Conservation (phyloP, 2,797 vertebrate genomes). For the Bradypodion ventrale region DNA sequence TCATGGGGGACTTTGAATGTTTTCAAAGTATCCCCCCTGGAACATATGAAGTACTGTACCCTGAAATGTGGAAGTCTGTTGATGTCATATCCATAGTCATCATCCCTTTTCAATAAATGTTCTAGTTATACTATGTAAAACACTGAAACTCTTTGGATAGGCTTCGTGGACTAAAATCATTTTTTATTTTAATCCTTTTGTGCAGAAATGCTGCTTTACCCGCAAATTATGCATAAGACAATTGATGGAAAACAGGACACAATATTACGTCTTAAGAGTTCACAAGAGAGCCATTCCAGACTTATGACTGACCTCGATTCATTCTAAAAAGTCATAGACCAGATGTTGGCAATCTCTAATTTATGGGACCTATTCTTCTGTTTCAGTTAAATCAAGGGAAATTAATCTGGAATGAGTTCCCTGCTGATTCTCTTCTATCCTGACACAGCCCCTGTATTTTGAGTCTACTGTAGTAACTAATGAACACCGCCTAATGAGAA, state of each 20-base stretch:
- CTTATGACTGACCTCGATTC: conserved; percentile 17
- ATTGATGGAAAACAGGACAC: conserved; percentile 21
- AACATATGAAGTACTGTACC: no score
- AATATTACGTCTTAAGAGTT: conserved; percentile 20
- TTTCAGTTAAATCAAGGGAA: conserved; percentile 31
- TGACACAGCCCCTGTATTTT: conserved; percentile 10
- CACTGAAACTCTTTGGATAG: neutral
- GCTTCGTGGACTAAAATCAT: neutral
- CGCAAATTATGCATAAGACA: conserved; percentile 22
- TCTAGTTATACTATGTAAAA: neutral
- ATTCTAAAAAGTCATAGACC: conserved; percentile 30
- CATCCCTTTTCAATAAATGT: neutral
- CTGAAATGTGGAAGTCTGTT: no score
- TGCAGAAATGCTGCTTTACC: neutral
- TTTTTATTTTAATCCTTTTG: conserved; percentile 2
- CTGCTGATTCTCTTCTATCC: conserved; percentile 1
- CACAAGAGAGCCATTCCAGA: conserved; percentile 28
- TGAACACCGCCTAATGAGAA: neutral
- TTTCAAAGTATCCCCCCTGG: neutral
- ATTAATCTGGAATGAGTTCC: conserved; percentile 31
- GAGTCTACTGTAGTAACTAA: neutral
- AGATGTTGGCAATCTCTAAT: conserved; percentile 40
- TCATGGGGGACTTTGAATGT: neutral
- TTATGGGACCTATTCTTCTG: conserved; percentile 18
- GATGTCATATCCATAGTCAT: neutral